Conservation (phyloP, 2,888 invertebrate genomes). For the Athetis lepigone region DNA sequence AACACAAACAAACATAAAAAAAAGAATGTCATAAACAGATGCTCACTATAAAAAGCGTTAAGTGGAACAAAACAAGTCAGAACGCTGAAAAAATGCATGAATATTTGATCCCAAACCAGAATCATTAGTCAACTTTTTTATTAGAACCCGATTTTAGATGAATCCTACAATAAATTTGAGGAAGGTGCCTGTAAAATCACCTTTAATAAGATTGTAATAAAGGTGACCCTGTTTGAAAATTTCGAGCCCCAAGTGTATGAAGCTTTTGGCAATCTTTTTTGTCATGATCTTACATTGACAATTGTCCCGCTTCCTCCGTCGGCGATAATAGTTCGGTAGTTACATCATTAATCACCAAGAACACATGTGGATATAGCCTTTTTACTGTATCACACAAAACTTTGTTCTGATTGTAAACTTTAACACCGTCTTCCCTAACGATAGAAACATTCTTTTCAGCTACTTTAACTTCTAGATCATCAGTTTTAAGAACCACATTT, state of each 20-base stretch:
- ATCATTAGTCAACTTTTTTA: slow-evolving; percentile 90
- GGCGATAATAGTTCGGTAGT: slow-evolving; percentile 85
- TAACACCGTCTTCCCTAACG: slow-evolving; percentile 79
- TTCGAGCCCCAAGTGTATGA: slow-evolving; percentile 23
- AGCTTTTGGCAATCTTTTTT: slow-evolving; percentile 69
- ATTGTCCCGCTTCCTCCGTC: slow-evolving; percentile 81
- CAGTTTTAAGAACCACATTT: slow-evolving; percentile 65
- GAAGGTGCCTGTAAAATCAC: slow-evolving; percentile 49
- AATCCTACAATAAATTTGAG: slow-evolving; percentile 8
- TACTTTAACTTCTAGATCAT: slow-evolving; percentile 62
- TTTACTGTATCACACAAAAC: slow-evolving; percentile 83
- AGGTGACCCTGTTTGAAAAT: not conserved
- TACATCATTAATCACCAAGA: slow-evolving; percentile 87
- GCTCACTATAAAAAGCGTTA: slow-evolving; percentile 86
- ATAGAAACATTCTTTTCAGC: slow-evolving; percentile 64
- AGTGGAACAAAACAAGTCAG: slow-evolving; percentile 87
- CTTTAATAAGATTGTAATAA: slow-evolving; percentile 65
- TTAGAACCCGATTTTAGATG: slow-evolving; percentile 48
- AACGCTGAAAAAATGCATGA: slow-evolving; percentile 82
- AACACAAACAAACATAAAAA: slow-evolving; percentile 71
- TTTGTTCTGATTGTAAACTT: slow-evolving; percentile 84
- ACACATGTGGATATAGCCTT: slow-evolving; percentile 84
- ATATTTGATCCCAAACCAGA: slow-evolving; percentile 89
- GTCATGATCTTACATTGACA: slow-evolving; percentile 78
- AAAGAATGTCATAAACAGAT: slow-evolving; percentile 85